These are phyloP conservation scores for Ophioninae sp. DNA, from an alignment of 2,888 invertebrate species.

Conservation along the genomic window DNA sequence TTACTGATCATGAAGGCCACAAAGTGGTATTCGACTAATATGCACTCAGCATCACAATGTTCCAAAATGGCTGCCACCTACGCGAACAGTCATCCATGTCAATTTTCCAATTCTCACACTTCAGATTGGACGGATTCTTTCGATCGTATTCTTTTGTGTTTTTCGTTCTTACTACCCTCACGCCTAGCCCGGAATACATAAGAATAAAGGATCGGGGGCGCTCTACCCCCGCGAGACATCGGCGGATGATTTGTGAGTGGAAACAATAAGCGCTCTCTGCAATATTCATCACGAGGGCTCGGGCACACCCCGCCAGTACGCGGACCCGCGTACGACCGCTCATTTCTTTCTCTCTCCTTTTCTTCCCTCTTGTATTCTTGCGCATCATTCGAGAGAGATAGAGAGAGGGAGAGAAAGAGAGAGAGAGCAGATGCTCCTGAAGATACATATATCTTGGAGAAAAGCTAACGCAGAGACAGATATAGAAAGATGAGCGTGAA, in stretches of 20 bases:
- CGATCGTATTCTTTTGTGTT: neutral
- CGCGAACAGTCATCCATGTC: slow-evolving; percentile 42
- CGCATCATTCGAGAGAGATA: slow-evolving; percentile 55
- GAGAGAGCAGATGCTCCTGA: slow-evolving; percentile 49
- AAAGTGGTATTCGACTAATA: neutral
- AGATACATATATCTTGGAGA: slow-evolving; percentile 39
- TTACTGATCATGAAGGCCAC: slow-evolving; percentile 17
- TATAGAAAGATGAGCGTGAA: slow-evolving; percentile 61
- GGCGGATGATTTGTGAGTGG: slow-evolving; percentile 80
- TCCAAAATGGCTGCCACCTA: slow-evolving; percentile 6
- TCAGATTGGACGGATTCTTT: slow-evolving; percentile 39
- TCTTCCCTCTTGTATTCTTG: slow-evolving; percentile 37
- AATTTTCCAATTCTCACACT: slow-evolving; percentile 31
- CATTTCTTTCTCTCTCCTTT: slow-evolving; percentile 55
- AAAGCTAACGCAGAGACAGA: slow-evolving; percentile 54
- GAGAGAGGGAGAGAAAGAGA: slow-evolving; percentile 64
- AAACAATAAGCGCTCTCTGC: slow-evolving; percentile 80
- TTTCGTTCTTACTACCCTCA: slow-evolving; percentile 42
- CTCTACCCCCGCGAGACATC: slow-evolving; percentile 78
- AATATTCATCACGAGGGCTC: slow-evolving; percentile 79
- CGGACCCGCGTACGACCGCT: slow-evolving; percentile 64
- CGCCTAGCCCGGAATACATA: slow-evolving; percentile 67
- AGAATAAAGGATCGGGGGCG: slow-evolving; percentile 78
- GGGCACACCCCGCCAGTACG: slow-evolving; percentile 63
- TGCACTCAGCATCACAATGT: neutral